These are phyloP conservation scores for Ceratotherium simum DNA, from an alignment of 2,113 vertebrate species.

Conservation along the genomic window DNA sequence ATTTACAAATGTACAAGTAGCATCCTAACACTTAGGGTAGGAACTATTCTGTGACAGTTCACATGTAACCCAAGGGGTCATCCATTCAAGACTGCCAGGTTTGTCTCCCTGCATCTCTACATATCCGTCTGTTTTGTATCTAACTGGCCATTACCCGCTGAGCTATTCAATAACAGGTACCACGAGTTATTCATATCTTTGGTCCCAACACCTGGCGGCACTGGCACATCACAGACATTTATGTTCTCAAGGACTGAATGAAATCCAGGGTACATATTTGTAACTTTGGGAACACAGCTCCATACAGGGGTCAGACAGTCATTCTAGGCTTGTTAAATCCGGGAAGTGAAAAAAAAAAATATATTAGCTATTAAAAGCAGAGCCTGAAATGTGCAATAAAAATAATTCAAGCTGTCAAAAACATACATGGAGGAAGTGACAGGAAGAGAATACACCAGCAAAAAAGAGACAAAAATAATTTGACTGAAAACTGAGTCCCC, in stretches of 20 bases:
- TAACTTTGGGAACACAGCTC: neutral
- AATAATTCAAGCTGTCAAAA: conserved; percentile 62
- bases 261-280: neutral
- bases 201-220: neutral
- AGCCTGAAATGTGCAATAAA: neutral
- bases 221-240: neutral
- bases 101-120: neutral
- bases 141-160: neutral
- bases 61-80: no score
- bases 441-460: neutral
- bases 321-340: conserved; percentile 12
- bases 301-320: neutral
- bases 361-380: conserved; percentile 10
- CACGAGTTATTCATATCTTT: neutral
- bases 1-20: neutral
- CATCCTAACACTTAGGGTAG: neutral
- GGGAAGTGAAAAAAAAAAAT: neutral
- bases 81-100: neutral
- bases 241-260: conserved; percentile 1
- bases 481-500: conserved; percentile 48
- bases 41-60: neutral
- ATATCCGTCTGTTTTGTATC: neutral
- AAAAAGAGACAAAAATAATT: conserved; percentile 41
- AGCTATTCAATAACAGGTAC: neutral
- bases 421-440: neutral